phyloP scores from a whole-genome alignment of 2,888 invertebrate genomes.

The Apeira syringaria region DNA sequence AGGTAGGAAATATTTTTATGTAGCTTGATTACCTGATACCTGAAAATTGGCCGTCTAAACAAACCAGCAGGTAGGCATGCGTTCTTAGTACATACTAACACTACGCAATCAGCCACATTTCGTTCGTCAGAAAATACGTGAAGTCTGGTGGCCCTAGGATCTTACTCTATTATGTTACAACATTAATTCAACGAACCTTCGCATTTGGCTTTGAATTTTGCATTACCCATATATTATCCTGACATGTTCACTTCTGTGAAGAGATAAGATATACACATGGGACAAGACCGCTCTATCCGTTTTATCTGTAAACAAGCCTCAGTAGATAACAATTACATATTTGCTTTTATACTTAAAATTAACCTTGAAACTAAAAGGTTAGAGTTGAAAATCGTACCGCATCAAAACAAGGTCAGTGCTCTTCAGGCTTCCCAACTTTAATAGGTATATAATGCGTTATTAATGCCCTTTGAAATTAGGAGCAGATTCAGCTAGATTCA shows the following conservation, averaged over 20 bases:
- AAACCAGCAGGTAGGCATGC: too few species aligned
- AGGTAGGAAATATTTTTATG: too few species aligned
- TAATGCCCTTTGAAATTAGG: slow-evolving; percentile 19
- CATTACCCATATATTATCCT: slow-evolving; percentile 13
- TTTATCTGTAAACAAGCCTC: slow-evolving; percentile 6
- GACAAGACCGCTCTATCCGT: slow-evolving; percentile 8
- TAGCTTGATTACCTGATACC: too few species aligned
- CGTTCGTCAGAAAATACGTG: too few species aligned
- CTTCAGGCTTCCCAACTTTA: slow-evolving; percentile 7
- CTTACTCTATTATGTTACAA: slow-evolving; percentile 2
- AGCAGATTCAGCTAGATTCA: slow-evolving; percentile 5
- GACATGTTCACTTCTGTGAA: slow-evolving; percentile 11
- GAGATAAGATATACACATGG: slow-evolving; percentile 15
- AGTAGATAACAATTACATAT: slow-evolving; percentile 9
- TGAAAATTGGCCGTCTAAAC: too few species aligned
- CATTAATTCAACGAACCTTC: slow-evolving; percentile 7
- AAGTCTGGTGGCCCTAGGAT: too few species aligned
- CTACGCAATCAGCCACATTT: too few species aligned
- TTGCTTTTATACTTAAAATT: neutral
- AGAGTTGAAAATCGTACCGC: slow-evolving; percentile 7
- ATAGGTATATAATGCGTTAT: slow-evolving; percentile 16
- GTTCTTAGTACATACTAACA: too few species aligned
- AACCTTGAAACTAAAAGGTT: neutral
- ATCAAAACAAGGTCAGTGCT: slow-evolving; percentile 3
- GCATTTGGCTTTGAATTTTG: slow-evolving; percentile 8